phyloP scores from a whole-genome alignment of 2,797 vertebrate species.

The Trachops cirrhosus region DNA sequence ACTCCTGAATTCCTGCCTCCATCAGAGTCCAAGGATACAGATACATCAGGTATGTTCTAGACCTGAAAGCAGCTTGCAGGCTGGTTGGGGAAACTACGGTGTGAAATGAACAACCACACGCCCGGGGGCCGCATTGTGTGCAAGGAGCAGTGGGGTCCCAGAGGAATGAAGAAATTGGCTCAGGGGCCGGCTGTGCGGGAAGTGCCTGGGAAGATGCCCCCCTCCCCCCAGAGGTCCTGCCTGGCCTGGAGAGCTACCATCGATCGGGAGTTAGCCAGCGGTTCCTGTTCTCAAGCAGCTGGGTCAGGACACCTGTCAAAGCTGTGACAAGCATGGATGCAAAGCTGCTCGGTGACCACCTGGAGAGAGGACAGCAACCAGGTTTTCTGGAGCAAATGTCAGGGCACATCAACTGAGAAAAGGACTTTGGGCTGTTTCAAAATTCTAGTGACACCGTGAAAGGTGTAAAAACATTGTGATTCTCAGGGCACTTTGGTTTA shows the following conservation, averaged over 20 bases:
- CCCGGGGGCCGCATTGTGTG: neutral
- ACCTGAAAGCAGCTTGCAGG: neutral
- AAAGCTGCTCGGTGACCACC: neutral
- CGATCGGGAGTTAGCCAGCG: accelerated
- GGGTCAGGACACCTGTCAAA: neutral
- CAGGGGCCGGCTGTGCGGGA: neutral
- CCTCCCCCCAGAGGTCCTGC: neutral
- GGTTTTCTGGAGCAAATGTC: neutral
- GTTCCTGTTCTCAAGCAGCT: accelerated
- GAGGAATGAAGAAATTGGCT: neutral
- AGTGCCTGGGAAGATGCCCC: neutral
- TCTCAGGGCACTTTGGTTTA: neutral
- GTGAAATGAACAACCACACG: neutral
- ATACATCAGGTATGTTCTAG: neutral
- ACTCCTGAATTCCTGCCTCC: neutral
- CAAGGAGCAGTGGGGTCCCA: accelerated
- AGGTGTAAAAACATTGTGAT: neutral
- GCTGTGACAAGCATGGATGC: accelerated
- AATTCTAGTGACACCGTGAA: neutral
- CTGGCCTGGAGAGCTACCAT: accelerated
- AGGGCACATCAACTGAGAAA: neutral
- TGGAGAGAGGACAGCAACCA: neutral
- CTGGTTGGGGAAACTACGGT: neutral
- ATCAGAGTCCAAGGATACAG: neutral
- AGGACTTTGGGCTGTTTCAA: neutral